Evolutionary conservation across 1,140 invertebrate species (phyloP).

Genomic region (Camponotus floridanus): DNA sequence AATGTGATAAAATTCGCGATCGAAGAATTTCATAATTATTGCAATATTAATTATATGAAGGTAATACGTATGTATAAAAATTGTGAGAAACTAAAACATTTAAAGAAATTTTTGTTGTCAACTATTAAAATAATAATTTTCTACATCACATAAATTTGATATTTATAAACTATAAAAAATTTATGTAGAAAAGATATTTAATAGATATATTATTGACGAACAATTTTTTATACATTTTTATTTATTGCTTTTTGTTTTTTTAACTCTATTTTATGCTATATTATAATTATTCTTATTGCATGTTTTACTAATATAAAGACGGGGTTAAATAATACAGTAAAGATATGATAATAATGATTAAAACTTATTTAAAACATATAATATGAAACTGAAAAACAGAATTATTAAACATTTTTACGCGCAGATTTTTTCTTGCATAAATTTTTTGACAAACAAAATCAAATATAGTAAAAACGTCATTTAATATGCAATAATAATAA

Average conservation of each 20-base stretch:
- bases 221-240: neutral
- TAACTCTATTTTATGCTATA: neutral
- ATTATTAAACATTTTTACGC: neutral
- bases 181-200: constrained; percentile 7
- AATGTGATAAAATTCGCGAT: neutral
- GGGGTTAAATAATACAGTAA: neutral
- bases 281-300: neutral
- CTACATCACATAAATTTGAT: neutral
- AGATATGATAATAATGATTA: neutral
- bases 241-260: neutral
- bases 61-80: constrained; percentile 2
- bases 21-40: constrained; percentile 36
- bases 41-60: neutral
- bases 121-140: neutral
- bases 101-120: neutral
- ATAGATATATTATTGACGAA: neutral
- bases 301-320: neutral
- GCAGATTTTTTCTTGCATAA: neutral
- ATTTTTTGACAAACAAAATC: neutral
- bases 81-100: neutral
- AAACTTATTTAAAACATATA: neutral
- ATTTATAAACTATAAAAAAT: constrained; percentile 12
- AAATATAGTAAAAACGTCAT: neutral
- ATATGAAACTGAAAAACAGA: neutral
- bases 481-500: neutral